These are phyloP conservation scores for Nemapogon koenigi DNA, from an alignment of 2,888 invertebrate species.

Conservation along the genomic window DNA sequence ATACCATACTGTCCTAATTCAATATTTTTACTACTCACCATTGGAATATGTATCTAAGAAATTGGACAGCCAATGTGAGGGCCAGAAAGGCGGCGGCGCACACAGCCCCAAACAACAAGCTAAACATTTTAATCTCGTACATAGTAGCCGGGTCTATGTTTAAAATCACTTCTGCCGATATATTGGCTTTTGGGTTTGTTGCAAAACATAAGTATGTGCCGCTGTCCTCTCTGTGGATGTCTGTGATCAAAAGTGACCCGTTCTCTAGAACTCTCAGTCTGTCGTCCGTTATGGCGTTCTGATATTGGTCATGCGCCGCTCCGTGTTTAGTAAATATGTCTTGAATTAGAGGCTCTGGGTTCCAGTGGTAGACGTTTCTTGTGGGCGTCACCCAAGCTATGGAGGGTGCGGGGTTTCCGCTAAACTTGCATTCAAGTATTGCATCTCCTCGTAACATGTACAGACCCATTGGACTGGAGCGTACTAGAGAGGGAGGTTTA, in stretches of 20 bases:
- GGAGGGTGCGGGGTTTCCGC: conserved; percentile 79
- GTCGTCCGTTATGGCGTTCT: conserved; percentile 53
- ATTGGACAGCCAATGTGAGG: conserved; percentile 80
- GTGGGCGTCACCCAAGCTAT: conserved; percentile 87
- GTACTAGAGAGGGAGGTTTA: conserved; percentile 67
- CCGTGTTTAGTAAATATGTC: conserved; percentile 74
- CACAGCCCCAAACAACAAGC: conserved; percentile 81
- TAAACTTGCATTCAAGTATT: conserved; percentile 77
- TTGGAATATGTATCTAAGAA: conserved; percentile 71
- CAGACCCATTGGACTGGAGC: conserved; percentile 67
- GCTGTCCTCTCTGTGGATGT: conserved; percentile 78
- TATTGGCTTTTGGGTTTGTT: conserved; percentile 82
- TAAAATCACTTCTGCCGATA: conserved; percentile 75
- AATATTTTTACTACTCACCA: conserved; percentile 62
- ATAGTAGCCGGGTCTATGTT: conserved; percentile 88
- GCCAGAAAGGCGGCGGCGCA: conserved; percentile 82
- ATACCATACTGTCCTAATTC: not conserved
- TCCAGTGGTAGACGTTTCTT: conserved; percentile 76
- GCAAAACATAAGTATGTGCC: conserved; percentile 88
- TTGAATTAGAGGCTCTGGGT: conserved; percentile 71
- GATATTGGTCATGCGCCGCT: conserved; percentile 61
- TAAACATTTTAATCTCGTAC: conserved; percentile 82
- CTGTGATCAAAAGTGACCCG: conserved; percentile 77
- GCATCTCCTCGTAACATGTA: conserved; percentile 72
- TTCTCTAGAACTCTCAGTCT: conserved; percentile 74